Percentiles rank a stretch among this genome's conserved stretches.
Conservation (phyloP, 2,113 vertebrate species). For the Muntiacus reevesi region DNA sequence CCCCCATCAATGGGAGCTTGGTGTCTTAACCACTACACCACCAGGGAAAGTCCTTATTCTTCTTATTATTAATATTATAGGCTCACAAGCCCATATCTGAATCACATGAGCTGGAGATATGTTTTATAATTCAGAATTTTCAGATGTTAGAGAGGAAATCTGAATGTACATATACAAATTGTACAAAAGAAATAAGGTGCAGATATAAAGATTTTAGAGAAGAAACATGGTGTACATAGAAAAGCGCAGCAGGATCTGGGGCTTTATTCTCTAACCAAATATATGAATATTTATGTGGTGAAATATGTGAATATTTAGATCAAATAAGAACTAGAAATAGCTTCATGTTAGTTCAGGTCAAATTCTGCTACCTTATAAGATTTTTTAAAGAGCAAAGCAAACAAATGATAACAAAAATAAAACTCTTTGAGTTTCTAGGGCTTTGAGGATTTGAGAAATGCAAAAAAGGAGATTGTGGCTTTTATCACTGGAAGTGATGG, state of each 20-base stretch:
- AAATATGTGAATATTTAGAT: slow-evolving; percentile 58
- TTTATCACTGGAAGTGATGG: not conserved
- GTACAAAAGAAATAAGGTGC: not conserved
- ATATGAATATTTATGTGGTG: slow-evolving; percentile 53
- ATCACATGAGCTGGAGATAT: not conserved
- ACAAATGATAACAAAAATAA: not conserved
- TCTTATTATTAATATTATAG: not conserved
- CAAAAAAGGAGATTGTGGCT: not conserved
- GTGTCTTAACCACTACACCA: not conserved
- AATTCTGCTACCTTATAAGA: not conserved
- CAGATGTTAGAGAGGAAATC: slow-evolving; percentile 5
- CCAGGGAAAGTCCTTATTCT: not conserved
- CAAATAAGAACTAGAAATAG: slow-evolving; percentile 58
- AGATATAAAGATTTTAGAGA: not conserved
- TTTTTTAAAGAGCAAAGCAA: slow-evolving; percentile 3
- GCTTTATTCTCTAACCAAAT: slow-evolving; percentile 4
- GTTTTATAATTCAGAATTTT: slow-evolving; percentile 30
- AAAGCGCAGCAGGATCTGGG: not conserved
- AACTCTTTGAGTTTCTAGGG: not conserved
- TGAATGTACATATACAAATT: not conserved
- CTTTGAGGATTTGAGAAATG: not conserved
- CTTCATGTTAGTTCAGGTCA: not conserved
- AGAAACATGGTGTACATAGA: not conserved
- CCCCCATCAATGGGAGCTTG: not conserved
- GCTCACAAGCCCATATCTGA: not conserved